phyloP scores from a whole-genome alignment of 1,140 invertebrate species.

The Linepithema humile region DNA sequence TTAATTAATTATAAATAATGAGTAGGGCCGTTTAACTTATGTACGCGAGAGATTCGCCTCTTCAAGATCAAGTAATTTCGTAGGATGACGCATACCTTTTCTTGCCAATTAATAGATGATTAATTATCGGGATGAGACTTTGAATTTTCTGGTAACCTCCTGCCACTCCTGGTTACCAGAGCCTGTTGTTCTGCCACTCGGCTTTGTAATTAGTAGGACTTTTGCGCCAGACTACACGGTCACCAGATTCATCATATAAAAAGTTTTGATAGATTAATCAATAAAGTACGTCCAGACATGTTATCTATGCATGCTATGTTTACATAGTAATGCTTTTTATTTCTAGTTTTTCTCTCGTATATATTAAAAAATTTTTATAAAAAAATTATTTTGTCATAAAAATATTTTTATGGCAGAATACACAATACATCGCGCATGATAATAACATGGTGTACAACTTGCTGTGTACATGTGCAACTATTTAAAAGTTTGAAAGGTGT shows the following conservation, averaged over 20 bases:
- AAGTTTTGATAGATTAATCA: slow-evolving; percentile 36
- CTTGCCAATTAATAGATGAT: slow-evolving; percentile 82
- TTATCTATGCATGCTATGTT: neutral
- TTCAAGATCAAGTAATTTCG: slow-evolving; percentile 75
- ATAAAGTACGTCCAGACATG: slow-evolving; percentile 23
- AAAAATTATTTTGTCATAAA: neutral
- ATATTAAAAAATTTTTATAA: neutral
- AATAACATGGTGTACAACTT: neutral
- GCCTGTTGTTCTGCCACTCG: slow-evolving; percentile 67
- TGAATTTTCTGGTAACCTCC: slow-evolving; percentile 68
- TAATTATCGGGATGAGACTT: slow-evolving; percentile 80
- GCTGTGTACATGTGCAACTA: neutral
- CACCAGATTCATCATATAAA: slow-evolving; percentile 31
- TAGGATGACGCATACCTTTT: slow-evolving; percentile 77
- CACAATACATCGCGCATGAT: neutral
- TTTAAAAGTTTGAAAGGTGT: slow-evolving; percentile 36
- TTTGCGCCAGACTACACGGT: slow-evolving; percentile 25
- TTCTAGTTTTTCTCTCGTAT: neutral
- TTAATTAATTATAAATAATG: slow-evolving; percentile 80
- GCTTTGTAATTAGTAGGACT: slow-evolving; percentile 54
- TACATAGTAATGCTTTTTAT: neutral
- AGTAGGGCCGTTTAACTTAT: slow-evolving; percentile 65
- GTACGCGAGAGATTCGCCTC: slow-evolving; percentile 47
- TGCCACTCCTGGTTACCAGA: slow-evolving; percentile 55
- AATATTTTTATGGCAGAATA: neutral